phyloP scores from a whole-genome alignment of 2,888 invertebrate species.

The Chrysina gloriosa region DNA sequence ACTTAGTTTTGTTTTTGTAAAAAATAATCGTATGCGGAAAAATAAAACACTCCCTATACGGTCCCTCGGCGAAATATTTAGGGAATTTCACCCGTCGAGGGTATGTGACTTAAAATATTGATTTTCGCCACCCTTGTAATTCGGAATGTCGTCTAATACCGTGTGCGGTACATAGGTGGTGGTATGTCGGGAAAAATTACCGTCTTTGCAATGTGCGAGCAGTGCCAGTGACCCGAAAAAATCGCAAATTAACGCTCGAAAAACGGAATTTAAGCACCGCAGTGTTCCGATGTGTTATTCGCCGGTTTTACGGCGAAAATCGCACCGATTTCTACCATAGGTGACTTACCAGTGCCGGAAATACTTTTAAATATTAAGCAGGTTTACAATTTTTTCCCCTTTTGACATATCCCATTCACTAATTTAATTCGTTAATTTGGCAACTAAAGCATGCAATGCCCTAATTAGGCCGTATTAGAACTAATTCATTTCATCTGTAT shows the following conservation, averaged over 20 bases:
- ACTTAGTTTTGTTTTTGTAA: too few relatives aligned
- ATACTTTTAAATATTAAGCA: slow-evolving; percentile 21
- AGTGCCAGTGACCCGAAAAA: slow-evolving; percentile 9
- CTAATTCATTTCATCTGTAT: neutral
- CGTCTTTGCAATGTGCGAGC: neutral
- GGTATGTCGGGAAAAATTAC: slow-evolving; percentile 16
- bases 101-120: slow-evolving; percentile 58
- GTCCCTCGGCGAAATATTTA: slow-evolving; percentile 39
- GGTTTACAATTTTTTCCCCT: slow-evolving; percentile 21
- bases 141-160: slow-evolving; percentile 12
- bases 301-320: neutral
- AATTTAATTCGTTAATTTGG: too few relatives aligned
- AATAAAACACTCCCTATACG: neutral
- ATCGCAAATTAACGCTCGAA: neutral
- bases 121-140: slow-evolving; percentile 58
- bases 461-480: too few relatives aligned
- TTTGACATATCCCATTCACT: slow-evolving; percentile 10
- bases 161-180: slow-evolving; percentile 6
- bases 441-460: too few relatives aligned
- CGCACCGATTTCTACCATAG: too few relatives aligned
- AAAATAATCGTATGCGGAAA: neutral
- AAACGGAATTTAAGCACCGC: neutral
- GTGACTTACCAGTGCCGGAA: too few relatives aligned
- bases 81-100: slow-evolving; percentile 54
- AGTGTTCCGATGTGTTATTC: neutral